Base-by-base conservation (phyloP, 2,113 vertebrate species). In the Willisornis vidua region DNA sequence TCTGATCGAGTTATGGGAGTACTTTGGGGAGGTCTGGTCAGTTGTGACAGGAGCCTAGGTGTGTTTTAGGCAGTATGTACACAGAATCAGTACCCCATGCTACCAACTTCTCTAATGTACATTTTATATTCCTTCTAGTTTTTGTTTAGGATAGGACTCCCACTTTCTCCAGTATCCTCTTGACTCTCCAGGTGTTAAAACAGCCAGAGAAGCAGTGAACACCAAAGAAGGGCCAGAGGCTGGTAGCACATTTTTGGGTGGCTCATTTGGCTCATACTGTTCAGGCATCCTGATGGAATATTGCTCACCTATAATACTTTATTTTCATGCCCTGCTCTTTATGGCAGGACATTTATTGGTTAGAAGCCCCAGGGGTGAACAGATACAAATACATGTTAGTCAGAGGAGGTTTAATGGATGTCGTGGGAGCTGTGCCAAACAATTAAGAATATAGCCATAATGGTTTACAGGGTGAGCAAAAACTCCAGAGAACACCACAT, bases 341-440 rank as follows among this genome's bases (percentile, higher is more conserved):
- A 9, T 74, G 39, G 63, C 51, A 41, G 26, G 51, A 75, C 61
- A 33, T 81, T 80, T 73, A 49, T 81, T 78, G 39, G 76, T 92
- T 88, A 76, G 61, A 88, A 45, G 37, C 61, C 76, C 29, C 3
- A 1, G 57, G 46, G 76, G 68, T 90, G 87, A 95, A 45, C n/a
- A 90, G 82, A 90, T 80, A 90, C 24, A 81, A 84, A 86, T 58
- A 78, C 29, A 41, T 11, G 1, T 87, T 94, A 96, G 82, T 90
- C 28, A 86, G 78, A 85, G 65, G 57, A 78, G 65, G 28, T 77
- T 57, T 77, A 87, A 90, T 95, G 82, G 72, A 88, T 81, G 90
- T 83, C 94, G 68, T 89, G 87, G 87, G 90, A 96, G 48, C 79
- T 37, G 33, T 90, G 93, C 88, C 92, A 96, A 86, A 67, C 76